These are phyloP conservation scores for Siphlonurus alternatus DNA, from an alignment of 2,888 invertebrate genomes.

Conservation along the genomic window DNA sequence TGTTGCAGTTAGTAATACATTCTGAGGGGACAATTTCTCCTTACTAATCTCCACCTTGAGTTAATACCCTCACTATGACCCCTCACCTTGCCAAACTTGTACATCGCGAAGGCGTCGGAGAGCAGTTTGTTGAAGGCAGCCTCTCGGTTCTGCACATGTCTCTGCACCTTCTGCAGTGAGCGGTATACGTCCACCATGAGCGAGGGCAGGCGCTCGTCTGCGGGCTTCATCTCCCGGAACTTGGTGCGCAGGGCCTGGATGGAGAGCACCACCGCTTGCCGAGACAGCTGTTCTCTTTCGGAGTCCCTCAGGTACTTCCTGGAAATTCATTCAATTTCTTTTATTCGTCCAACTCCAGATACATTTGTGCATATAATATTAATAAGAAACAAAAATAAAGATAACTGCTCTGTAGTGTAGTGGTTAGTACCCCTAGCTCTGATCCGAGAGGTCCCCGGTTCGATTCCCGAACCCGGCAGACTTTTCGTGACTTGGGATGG, in stretches of 20 bases:
- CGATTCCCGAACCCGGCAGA: no score
- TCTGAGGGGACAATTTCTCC: no score
- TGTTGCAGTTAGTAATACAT: no score
- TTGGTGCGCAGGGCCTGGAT: slow-evolving; percentile 42
- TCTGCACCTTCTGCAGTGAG: slow-evolving; percentile 50
- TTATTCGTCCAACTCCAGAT: background rate
- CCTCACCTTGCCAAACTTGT: slow-evolving; percentile 38
- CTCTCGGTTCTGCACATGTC: slow-evolving; percentile 40
- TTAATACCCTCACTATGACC: no score
- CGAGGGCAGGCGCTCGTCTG: background rate
- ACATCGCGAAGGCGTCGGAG: slow-evolving; percentile 50
- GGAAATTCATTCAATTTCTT: slow-evolving; percentile 16
- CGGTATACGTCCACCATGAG: slow-evolving; percentile 41
- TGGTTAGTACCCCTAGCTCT: no score
- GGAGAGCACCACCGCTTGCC: slow-evolving; percentile 59
- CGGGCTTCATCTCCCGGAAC: slow-evolving; percentile 5
- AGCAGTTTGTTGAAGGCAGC: slow-evolving; percentile 43
- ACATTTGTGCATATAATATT: slow-evolving; percentile 1
- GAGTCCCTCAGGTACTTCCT: slow-evolving; percentile 70
- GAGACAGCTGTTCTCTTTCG: slow-evolving; percentile 64
- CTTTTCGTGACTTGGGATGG: no score
- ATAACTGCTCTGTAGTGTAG: no score
- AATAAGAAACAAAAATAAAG: no score
- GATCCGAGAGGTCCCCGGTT: no score
- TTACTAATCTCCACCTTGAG: no score